phyloP scores from a whole-genome alignment of 2,113 vertebrate genomes.

The Ageneiosus marmoratus region DNA sequence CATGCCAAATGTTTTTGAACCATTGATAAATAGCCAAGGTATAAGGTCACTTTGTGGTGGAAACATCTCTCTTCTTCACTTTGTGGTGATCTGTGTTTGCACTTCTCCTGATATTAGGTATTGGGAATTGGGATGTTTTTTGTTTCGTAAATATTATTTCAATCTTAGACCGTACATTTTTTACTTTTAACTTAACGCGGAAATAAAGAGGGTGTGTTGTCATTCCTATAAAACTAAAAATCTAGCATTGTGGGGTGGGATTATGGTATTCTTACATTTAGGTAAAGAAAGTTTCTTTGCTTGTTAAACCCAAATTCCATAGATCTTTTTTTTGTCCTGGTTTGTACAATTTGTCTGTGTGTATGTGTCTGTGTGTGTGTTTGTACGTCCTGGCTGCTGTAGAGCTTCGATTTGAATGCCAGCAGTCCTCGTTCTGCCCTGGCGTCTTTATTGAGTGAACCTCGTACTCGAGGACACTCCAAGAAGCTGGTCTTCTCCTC shows the following conservation, averaged over 20 bases:
- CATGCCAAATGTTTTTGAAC: background rate
- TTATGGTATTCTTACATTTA: background rate
- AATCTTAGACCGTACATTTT: no score
- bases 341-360: background rate
- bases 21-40: background rate
- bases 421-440: constrained; percentile 80
- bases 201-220: background rate
- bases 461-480: constrained; percentile 82
- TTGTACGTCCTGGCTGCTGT: constrained; percentile 66
- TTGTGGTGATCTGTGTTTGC: no score
- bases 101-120: no score
- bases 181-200: no score
- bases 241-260: background rate
- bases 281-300: background rate
- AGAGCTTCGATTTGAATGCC: constrained; percentile 82
- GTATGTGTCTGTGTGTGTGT: constrained; percentile 52
- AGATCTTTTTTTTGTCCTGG: background rate
- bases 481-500: constrained; percentile 87
- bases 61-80: background rate
- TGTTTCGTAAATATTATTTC: no score
- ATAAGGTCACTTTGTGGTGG: background rate
- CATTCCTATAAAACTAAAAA: background rate
- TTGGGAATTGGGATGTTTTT: no score
- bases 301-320: background rate
- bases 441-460: constrained; percentile 81